Base-by-base conservation (phyloP, 2,888 invertebrate genomes). In the Parnassius mnemosyne region DNA sequence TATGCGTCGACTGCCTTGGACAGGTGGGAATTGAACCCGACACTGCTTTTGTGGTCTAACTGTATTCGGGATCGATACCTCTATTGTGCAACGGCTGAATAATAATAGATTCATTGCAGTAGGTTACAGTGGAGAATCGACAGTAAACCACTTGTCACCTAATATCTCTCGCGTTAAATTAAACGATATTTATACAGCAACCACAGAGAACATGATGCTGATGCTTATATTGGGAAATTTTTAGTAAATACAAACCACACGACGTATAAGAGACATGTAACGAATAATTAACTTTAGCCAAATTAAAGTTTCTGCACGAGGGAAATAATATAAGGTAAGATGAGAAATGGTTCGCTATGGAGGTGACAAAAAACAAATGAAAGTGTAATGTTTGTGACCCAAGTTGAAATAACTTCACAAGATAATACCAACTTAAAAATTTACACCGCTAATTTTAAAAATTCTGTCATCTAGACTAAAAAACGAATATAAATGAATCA, bases 21-120 rank as follows among this genome's bases (percentile, higher is more conserved):
- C 74, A 80, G 79, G 66, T 70, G 75, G 76, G 81, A 80, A 78
- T 80, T 74, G 71, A 81, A 81, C 73, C 71, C 71, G 72, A 77
- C 75, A 77, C 77, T 72, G 69, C 54, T 64, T 47, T 75, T 81
- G 80, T 74, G 81, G 84, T 81, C 74, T 76, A 78, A 79, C 77
- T 73, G 80, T 80, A 75, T 71, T 64, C 57, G 65, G 68, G 76
- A 56, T 47, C 56, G 42, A 58, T 47, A 57, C 42, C 46, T 43
- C n/a, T 13, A 53, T 64, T 57, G 44, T 61, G 65, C 47, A 59
- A 61, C 34, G 47, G 53, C 12, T 46, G 57, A 50, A 64, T 57
- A 49, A 59, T 47, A 59, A 65, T 59, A 52, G 46, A 57, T 49
- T 13, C 53, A 44, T 13, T 55, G 49, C 43, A 54, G 57, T 63